Base-by-base conservation (phyloP, 2,113 vertebrate genomes). In the Podilymbus podiceps region DNA sequence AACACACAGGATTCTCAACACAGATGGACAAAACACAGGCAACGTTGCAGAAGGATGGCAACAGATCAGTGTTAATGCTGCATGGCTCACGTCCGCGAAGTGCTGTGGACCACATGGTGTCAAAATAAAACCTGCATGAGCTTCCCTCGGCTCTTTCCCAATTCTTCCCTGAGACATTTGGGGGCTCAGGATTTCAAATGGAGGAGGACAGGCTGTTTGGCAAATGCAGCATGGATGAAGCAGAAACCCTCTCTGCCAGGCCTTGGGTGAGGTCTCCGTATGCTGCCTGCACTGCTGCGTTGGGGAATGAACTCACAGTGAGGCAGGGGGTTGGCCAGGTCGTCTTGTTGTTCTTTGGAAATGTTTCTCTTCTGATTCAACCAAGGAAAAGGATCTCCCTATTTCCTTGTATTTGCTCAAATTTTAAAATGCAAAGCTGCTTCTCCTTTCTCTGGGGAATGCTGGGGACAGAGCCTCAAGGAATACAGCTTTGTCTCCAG, bases 121-220 rank as follows among this genome's bases (percentile, higher is more conserved):
- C 94, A 77, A 96, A 93, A 94, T 73, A 85, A 94, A 94, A 40
- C 23, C 85, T 81, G 88, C 73, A 0, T 15, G 86, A 85, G 44
- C 88, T 89, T 74, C 78, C 88, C 83, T 96, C 53, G 4, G 90
- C 10, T 0, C 83, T 6, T 7, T 66, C 93, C 88, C 84, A 80
- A 1, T 14, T 56, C 59, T 44, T 35, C n/a, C 11, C 46, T 3
- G 63, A 76, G 82, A 60, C 81, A 52, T 86, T 19, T 87, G 74
- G 50, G 76, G 50, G 23, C 79, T 72, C 4, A 0, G 76, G 42
- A 11, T 88, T 81, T 96, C 95, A 73, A 25, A 78, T 85, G 88
- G 96, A 95, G 85, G 47, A 68, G 89, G 92, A 58, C 93, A 95
- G 81, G 90, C 93, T 89, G 88, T n/a, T 87, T 95, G 96, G 92